Conservation (phyloP, 2,888 invertebrate genomes). For the Pandemis heparana region DNA sequence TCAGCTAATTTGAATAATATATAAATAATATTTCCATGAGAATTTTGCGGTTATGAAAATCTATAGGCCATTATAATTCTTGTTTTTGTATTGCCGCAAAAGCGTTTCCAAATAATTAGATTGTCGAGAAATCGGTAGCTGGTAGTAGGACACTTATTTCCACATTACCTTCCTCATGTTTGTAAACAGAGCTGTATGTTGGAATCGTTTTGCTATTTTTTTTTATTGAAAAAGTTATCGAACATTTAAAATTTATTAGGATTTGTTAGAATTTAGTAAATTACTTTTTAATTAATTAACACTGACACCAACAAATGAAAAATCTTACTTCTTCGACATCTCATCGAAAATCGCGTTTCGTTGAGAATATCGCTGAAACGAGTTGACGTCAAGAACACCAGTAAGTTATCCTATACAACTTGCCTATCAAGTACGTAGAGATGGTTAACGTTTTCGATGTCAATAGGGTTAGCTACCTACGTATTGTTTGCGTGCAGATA, state of each 20-base stretch:
- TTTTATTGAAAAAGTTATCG: not conserved
- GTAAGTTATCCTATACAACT: conserved; percentile 7
- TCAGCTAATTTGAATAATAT: conserved; percentile 22
- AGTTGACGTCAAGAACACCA: conserved; percentile 26
- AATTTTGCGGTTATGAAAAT: conserved; percentile 6
- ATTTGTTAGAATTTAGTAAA: no score
- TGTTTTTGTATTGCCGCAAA: conserved; percentile 15
- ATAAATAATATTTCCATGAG: conserved; percentile 31
- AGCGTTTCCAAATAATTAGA: conserved; percentile 28
- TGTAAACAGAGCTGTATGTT: not conserved
- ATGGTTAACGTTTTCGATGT: conserved; percentile 33
- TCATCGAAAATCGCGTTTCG: not conserved
- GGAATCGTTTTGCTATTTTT: not conserved
- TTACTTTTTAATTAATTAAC: no score
- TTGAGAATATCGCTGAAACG: not conserved
- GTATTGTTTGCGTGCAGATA: conserved; percentile 51
- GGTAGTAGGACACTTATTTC: conserved; percentile 7
- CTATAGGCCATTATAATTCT: conserved; percentile 8
- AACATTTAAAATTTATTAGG: not conserved
- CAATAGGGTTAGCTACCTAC: conserved; percentile 36
- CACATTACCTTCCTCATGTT: not conserved
- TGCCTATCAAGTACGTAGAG: conserved; percentile 27
- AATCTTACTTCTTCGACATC: no score
- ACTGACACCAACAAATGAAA: no score
- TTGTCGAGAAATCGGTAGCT: conserved; percentile 31